A percentile compares a stretch with the other conserved stretches of the same genome.
phyloP scores from a whole-genome alignment of 2,888 invertebrate species.

The Seira musarum region DNA sequence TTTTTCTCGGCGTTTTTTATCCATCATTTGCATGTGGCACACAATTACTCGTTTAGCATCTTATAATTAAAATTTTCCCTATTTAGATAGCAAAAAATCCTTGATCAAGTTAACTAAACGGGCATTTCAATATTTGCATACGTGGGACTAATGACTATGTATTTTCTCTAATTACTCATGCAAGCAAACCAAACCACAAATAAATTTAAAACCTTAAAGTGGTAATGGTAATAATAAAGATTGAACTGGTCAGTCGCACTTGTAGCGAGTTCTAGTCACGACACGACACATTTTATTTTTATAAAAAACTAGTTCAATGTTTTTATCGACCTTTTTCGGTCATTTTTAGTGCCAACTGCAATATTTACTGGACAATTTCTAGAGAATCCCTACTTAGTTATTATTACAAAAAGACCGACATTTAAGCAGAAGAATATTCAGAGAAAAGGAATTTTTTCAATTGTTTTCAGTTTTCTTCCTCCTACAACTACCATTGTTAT shows the following conservation, averaged over 20 bases:
- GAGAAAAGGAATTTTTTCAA: background rate
- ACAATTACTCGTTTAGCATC: background rate
- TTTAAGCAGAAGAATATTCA: background rate
- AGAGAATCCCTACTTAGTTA: background rate
- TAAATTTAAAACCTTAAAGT: background rate
- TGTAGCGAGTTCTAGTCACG: background rate
- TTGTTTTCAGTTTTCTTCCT: background rate
- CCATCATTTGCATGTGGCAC: background rate
- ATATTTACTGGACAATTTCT: background rate
- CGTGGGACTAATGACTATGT: background rate
- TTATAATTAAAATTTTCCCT: background rate
- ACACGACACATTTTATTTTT: background rate
- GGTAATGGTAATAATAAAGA: background rate
- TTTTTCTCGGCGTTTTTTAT: background rate
- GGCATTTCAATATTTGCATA: constrained; percentile 1
- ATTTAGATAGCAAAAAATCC: background rate
- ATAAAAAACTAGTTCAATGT: background rate
- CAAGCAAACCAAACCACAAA: too few species aligned
- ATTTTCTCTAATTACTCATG: constrained; percentile 1
- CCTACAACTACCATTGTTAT: constrained; percentile 10
- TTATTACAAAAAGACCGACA: background rate
- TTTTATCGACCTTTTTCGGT: too few species aligned
- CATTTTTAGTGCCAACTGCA: too few species aligned
- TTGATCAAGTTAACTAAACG: background rate
- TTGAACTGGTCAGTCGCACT: background rate